A percentile compares a stretch with the other conserved stretches of the same genome.
These are phyloP conservation scores for Charadrius vociferus DNA, from an alignment of 2,113 vertebrate genomes.

Conservation along the genomic window DNA sequence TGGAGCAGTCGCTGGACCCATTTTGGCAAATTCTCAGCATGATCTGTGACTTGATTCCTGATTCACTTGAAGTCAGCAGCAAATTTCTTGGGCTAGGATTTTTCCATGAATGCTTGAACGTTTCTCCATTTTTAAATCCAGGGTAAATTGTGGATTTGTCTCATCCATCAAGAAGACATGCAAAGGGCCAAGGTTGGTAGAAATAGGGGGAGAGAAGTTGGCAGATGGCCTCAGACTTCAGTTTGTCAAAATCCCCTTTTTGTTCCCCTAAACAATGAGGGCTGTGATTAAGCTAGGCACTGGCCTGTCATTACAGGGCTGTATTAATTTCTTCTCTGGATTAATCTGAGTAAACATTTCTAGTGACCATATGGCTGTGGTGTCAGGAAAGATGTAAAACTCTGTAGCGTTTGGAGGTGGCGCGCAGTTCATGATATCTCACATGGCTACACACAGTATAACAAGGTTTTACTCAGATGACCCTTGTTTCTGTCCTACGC, in stretches of 20 bases:
- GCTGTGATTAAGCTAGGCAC: not conserved
- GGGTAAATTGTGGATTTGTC: not conserved
- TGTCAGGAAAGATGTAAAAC: not conserved
- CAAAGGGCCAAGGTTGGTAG: not conserved
- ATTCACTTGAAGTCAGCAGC: not conserved
- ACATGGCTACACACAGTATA: not conserved
- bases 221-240: not conserved
- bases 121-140: not conserved
- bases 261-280: not conserved
- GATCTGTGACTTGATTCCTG: not conserved
- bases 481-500: not conserved
- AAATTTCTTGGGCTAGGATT: not conserved
- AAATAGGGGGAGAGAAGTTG: not conserved
- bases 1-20: not conserved
- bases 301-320: not conserved
- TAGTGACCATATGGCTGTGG: not conserved
- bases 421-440: not conserved
- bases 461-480: not conserved
- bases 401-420: not conserved
- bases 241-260: not conserved
- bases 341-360: not conserved
- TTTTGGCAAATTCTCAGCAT: not conserved
- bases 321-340: not conserved
- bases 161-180: not conserved
- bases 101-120: not conserved